phyloP scores from a whole-genome alignment of 1,140 invertebrate species.

The Medauroidea extradentata region DNA sequence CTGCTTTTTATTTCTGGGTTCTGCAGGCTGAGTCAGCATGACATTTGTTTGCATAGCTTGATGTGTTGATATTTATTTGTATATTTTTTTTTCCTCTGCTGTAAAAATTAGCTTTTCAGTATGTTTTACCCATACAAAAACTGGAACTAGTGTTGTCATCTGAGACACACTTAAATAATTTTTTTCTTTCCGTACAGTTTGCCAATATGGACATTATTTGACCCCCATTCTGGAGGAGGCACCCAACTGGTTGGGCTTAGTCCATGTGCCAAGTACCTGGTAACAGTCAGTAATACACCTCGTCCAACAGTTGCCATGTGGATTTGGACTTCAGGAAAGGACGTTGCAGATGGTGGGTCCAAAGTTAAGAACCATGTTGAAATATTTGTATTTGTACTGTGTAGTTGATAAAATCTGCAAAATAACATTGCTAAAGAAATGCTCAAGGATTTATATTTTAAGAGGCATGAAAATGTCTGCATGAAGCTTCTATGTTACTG shows the following conservation, averaged over 20 bases:
- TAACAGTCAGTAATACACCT: constrained; percentile 46
- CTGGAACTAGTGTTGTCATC: too few relatives aligned
- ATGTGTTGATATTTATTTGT: background rate
- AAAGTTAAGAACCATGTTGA: too few relatives aligned
- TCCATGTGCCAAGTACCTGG: constrained; percentile 49
- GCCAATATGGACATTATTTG: constrained; percentile 48
- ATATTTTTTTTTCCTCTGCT: background rate
- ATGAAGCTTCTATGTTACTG: too few relatives aligned
- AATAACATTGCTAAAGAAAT: too few relatives aligned
- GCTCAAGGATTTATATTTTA: too few relatives aligned
- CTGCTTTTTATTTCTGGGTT: too few relatives aligned
- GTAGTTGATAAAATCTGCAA: too few relatives aligned
- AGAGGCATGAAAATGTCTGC: too few relatives aligned
- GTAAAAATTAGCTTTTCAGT: background rate
- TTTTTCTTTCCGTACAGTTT: constrained; percentile 31
- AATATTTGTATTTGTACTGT: background rate
- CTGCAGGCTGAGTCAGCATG: too few relatives aligned
- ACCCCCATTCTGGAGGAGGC: constrained; percentile 40
- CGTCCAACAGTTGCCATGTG: constrained; percentile 47
- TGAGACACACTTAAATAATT: too few relatives aligned
- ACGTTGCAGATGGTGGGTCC: constrained; percentile 47
- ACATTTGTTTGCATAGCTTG: too few relatives aligned
- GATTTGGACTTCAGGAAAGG: constrained; percentile 49
- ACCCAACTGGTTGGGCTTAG: constrained; percentile 47
- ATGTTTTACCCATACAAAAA: too few relatives aligned